phyloP scores from a whole-genome alignment of 2,113 vertebrate genomes.

The Amblyopsis rosae region DNA sequence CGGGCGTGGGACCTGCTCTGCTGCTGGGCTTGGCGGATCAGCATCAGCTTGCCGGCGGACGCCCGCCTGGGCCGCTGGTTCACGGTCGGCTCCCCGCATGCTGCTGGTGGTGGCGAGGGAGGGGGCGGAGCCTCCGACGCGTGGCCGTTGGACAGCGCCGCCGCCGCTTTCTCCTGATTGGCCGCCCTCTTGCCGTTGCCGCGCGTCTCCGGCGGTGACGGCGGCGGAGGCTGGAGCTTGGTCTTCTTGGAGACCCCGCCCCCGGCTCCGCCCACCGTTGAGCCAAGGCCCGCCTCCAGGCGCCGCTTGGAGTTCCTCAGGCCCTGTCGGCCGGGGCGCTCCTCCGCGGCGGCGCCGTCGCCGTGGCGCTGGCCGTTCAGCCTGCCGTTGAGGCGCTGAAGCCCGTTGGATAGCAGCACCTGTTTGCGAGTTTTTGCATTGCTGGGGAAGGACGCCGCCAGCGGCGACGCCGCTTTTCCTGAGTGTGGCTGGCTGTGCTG shows the following conservation, averaged over 20 bases:
- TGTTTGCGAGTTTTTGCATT: constrained; percentile 99
- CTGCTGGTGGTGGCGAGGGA: constrained; percentile 76
- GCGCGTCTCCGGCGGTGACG: constrained; percentile 79
- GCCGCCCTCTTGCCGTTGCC: constrained; percentile 73
- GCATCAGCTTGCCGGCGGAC: constrained; percentile 87
- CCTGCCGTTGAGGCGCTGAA: constrained; percentile 88
- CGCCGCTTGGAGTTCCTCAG: constrained; percentile 96
- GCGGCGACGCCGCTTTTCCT: constrained; percentile 85
- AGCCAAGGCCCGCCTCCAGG: constrained; percentile 83
- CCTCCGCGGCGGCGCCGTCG: constrained; percentile 81
- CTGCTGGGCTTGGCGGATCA: constrained; percentile 90
- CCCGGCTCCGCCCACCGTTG: constrained; percentile 19
- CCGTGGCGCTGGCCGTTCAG: constrained; percentile 91
- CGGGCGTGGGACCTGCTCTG: constrained; percentile 86
- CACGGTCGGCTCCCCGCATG: constrained; percentile 79
- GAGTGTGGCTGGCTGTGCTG: constrained; percentile 85
- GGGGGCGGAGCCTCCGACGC: constrained; percentile 68
- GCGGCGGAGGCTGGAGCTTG: constrained; percentile 37
- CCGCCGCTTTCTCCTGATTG: constrained; percentile 54
- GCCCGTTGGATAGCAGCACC: constrained; percentile 91
- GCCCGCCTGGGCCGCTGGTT: constrained; percentile 83
- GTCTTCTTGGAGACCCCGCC: constrained; percentile 46
- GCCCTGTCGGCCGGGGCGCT: constrained; percentile 88
- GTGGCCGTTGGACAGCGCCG: constrained; percentile 82
- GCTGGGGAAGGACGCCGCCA: constrained; percentile 85